A percentile compares a stretch with the other conserved stretches of the same genome.
phyloP scores from a whole-genome alignment of 2,797 vertebrate species.

The Lates japonicus region DNA sequence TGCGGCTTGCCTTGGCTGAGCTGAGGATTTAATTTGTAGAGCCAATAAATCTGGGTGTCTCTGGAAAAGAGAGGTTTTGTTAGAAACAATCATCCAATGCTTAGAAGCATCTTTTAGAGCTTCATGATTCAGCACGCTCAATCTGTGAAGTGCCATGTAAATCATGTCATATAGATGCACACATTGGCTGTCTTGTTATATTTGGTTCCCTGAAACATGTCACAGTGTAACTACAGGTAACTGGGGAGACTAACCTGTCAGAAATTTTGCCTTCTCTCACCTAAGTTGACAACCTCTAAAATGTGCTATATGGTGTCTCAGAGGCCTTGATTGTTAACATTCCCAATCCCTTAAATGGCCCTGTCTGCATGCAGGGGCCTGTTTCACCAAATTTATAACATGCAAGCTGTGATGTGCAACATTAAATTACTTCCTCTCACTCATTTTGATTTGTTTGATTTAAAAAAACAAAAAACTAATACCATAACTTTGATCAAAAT shows the following conservation, averaged over 20 bases:
- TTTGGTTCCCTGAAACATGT: not conserved
- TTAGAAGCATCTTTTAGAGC: conserved; percentile 39
- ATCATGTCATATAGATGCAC: not conserved
- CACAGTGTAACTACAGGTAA: not conserved
- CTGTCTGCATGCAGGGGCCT: too few relatives aligned
- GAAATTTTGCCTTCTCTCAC: not conserved
- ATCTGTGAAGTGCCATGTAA: conserved; percentile 6
- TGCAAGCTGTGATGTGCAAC: too few relatives aligned
- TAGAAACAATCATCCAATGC: conserved; percentile 41
- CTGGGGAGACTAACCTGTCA: not conserved
- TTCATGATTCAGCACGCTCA: conserved; percentile 19
- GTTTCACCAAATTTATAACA: too few relatives aligned
- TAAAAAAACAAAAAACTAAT: too few relatives aligned
- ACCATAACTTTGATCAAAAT: too few relatives aligned
- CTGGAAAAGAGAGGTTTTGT: conserved; percentile 47
- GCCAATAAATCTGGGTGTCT: conserved; percentile 61
- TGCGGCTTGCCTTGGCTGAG: conserved; percentile 44
- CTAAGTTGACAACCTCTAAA: not conserved
- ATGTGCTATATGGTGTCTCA: not conserved
- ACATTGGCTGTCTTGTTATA: not conserved
- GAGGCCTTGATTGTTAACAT: not conserved
- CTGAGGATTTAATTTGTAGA: conserved; percentile 65
- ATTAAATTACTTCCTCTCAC: too few relatives aligned
- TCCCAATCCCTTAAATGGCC: too few relatives aligned
- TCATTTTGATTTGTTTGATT: too few relatives aligned